These are phyloP conservation scores for Chaetodon trifasciatus DNA, from an alignment of 2,797 vertebrate species.

Conservation along the genomic window DNA sequence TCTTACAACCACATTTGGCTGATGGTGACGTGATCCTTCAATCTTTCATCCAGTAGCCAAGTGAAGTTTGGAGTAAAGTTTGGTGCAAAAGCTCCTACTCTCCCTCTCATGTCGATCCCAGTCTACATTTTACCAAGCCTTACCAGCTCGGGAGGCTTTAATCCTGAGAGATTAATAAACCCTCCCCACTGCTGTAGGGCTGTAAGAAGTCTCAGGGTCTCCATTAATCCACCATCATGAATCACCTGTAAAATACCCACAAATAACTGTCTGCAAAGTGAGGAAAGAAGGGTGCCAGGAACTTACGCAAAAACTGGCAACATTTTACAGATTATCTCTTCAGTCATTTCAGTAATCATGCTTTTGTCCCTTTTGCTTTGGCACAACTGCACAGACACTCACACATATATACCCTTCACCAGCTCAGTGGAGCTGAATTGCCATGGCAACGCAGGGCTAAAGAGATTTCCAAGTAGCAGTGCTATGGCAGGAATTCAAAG, in stretches of 20 bases:
- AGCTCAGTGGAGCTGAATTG: slow-evolving; percentile 65
- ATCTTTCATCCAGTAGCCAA: not conserved
- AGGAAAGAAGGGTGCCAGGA: slow-evolving; percentile 27
- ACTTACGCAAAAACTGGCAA: slow-evolving; percentile 29
- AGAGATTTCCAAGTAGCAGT: slow-evolving; percentile 67
- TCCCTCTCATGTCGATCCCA: slow-evolving; percentile 5
- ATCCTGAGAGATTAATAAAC: slow-evolving; percentile 49
- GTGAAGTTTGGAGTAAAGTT: not conserved
- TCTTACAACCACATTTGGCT: not conserved
- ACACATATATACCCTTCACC: slow-evolving; percentile 57
- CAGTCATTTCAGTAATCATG: slow-evolving; percentile 58
- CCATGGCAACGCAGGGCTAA: slow-evolving; percentile 79
- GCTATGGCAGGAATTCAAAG: slow-evolving; percentile 64
- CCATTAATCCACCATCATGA: slow-evolving; percentile 56
- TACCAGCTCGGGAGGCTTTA: slow-evolving; percentile 47
- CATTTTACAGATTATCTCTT: slow-evolving; percentile 54
- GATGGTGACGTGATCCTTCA: not conserved
- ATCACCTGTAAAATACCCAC: slow-evolving; percentile 53
- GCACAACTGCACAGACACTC: slow-evolving; percentile 38
- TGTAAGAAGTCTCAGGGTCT: slow-evolving; percentile 44
- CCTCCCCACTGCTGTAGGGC: slow-evolving; percentile 37
- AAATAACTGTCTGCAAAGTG: slow-evolving; percentile 45
- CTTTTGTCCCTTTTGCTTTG: slow-evolving; percentile 57
- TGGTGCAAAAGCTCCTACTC: slow-evolving; percentile 10
- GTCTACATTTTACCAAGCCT: slow-evolving; percentile 33